Evolutionary conservation across 2,888 invertebrate species (phyloP).

Genomic region (Monoplex corrugatus): DNA sequence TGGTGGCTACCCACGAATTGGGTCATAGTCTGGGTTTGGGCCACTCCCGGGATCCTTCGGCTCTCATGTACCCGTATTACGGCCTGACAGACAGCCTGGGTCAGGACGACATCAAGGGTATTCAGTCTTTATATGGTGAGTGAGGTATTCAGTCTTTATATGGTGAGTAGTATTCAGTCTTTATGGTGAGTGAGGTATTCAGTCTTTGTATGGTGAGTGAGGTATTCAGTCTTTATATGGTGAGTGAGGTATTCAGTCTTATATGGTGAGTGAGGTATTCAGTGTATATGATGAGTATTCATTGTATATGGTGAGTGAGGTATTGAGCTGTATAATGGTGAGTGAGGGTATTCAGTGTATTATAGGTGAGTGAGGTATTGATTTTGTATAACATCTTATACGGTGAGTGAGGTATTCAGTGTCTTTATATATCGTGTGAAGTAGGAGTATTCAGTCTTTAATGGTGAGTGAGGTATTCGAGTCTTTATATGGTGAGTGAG

Average conservation of each 20-base stretch:
- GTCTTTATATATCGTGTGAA: no score
- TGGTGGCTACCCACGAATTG: constrained; percentile 79
- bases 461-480: no score
- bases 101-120: constrained; percentile 75
- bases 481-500: constrained; percentile 44
- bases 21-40: constrained; percentile 80
- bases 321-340: no score
- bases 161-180: no score
- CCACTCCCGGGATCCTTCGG: constrained; percentile 71
- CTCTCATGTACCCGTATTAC: constrained; percentile 79
- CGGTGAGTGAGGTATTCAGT: constrained; percentile 40
- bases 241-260: constrained; percentile 73
- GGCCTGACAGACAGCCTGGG: constrained; percentile 66
- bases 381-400: constrained; percentile 67
- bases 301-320: constrained; percentile 51
- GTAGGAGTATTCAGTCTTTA: constrained; percentile 71
- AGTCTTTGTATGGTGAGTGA: constrained; percentile 52
- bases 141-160: no score
- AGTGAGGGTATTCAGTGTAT: constrained; percentile 72
- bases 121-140: constrained; percentile 61
- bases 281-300: constrained; percentile 76
- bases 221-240: no score
- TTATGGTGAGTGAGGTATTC: no score
- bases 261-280: constrained; percentile 43
- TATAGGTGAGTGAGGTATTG: constrained; percentile 40